Percentiles rank a stretch among this genome's conserved stretches.
phyloP scores from a whole-genome alignment of 2,113 vertebrate genomes.

The Telmatochromis bifrenatus region DNA sequence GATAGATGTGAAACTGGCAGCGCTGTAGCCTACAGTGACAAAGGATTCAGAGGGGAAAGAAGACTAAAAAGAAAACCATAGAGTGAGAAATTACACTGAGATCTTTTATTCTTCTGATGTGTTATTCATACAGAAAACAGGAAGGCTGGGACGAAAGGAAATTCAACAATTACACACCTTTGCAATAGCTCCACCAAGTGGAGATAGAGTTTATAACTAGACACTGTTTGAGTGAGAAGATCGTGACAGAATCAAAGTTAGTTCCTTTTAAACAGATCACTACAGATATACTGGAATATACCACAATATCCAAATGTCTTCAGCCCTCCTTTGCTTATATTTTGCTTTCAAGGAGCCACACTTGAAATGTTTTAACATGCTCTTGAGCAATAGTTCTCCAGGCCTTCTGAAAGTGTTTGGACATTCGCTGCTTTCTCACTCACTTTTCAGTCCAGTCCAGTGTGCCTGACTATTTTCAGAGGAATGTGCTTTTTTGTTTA shows the following conservation, averaged over 20 bases:
- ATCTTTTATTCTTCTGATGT: not conserved
- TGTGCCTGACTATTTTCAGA: not conserved
- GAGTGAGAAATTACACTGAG: not conserved
- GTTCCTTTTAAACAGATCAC: not conserved
- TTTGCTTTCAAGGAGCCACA: not conserved
- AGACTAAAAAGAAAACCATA: not conserved
- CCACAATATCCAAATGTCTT: not conserved
- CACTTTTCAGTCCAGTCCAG: not conserved
- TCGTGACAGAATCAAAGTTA: not conserved
- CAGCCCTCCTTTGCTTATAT: not conserved
- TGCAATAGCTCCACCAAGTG: constrained; percentile 26
- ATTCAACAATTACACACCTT: not conserved
- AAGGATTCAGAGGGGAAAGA: not conserved
- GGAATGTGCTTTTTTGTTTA: not conserved
- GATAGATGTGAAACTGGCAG: not conserved
- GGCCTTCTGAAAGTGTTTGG: not conserved
- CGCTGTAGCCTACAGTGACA: not conserved
- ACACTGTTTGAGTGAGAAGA: not conserved
- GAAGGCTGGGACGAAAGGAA: not conserved
- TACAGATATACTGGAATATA: not conserved
- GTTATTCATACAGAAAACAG: not conserved
- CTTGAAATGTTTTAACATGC: not conserved
- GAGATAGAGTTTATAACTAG: not conserved
- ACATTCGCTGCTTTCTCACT: not conserved
- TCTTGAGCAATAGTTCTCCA: not conserved